phyloP scores from a whole-genome alignment of 2,797 vertebrate genomes.

The Malacoctenus gilli region DNA sequence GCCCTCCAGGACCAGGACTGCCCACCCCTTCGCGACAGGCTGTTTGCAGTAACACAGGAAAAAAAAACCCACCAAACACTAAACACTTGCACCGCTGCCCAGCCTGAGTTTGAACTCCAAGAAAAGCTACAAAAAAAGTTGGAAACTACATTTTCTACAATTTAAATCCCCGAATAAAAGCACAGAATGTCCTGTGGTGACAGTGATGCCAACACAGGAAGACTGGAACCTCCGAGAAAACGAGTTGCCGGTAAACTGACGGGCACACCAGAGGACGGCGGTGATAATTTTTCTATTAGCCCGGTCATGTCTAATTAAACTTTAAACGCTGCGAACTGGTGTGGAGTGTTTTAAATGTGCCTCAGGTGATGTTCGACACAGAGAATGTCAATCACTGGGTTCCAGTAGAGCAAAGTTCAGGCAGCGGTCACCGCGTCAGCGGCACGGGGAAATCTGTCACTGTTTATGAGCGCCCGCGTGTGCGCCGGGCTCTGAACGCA shows the following conservation, averaged over 20 bases:
- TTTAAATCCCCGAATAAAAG: neutral
- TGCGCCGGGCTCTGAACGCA: slow-evolving; percentile 9
- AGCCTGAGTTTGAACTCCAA: too few relatives aligned
- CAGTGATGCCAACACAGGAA: neutral
- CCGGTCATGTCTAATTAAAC: slow-evolving; percentile 22
- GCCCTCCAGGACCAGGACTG: too few relatives aligned
- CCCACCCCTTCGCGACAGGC: too few relatives aligned
- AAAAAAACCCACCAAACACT: too few relatives aligned
- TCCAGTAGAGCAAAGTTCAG: slow-evolving; percentile 57
- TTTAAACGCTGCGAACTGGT: slow-evolving; percentile 7
- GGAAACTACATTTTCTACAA: too few relatives aligned
- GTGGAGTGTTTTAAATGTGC: slow-evolving; percentile 16
- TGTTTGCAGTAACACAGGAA: too few relatives aligned
- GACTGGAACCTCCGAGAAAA: neutral
- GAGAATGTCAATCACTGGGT: slow-evolving; percentile 20
- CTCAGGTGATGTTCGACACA: slow-evolving; percentile 31
- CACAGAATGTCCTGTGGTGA: neutral
- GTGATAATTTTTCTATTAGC: slow-evolving; percentile 16
- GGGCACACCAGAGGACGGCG: neutral
- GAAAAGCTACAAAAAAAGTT: too few relatives aligned
- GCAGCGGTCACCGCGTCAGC: slow-evolving; percentile 33
- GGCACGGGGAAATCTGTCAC: slow-evolving; percentile 30
- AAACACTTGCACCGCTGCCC: too few relatives aligned
- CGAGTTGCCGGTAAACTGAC: neutral
- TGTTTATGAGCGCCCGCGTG: slow-evolving; percentile 20